A percentile compares a stretch with the other conserved stretches of the same genome.
Conservation (phyloP, 2,797 vertebrate genomes). For the Lates japonicus region DNA sequence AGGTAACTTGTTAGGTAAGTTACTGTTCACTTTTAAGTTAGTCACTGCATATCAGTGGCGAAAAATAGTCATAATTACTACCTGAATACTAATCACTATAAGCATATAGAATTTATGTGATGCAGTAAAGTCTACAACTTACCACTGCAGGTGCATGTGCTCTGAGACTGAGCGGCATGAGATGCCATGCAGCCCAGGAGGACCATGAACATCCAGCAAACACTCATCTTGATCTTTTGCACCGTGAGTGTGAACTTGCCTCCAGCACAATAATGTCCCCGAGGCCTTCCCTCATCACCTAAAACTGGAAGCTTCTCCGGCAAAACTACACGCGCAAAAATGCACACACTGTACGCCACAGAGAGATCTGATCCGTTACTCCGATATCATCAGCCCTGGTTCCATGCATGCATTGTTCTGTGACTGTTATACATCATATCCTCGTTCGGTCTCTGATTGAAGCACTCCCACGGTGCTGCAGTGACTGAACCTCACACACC, state of each 20-base stretch:
- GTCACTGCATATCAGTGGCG: background rate
- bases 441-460: conserved; percentile 12
- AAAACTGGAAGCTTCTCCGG: background rate
- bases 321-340: no score
- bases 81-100: background rate
- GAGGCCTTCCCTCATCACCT: conserved; percentile 36
- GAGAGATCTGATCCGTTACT: background rate
- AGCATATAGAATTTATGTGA: background rate
- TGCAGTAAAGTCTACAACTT: conserved; percentile 18
- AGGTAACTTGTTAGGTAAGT: no score
- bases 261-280: conserved; percentile 1
- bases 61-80: background rate
- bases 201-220: conserved; percentile 51
- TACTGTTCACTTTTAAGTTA: background rate
- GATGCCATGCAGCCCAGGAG: conserved; percentile 38
- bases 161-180: background rate
- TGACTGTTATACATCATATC: conserved; percentile 19
- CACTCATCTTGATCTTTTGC: conserved; percentile 45
- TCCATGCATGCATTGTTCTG: conserved; percentile 12
- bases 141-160: background rate
- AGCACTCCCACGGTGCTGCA: conserved; percentile 58
- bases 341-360: background rate
- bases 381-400: conserved; percentile 14
- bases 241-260: background rate
- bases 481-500: conserved; percentile 24